These are phyloP conservation scores for Cephus runcator DNA, from an alignment of 2,888 invertebrate genomes.

Conservation along the genomic window DNA sequence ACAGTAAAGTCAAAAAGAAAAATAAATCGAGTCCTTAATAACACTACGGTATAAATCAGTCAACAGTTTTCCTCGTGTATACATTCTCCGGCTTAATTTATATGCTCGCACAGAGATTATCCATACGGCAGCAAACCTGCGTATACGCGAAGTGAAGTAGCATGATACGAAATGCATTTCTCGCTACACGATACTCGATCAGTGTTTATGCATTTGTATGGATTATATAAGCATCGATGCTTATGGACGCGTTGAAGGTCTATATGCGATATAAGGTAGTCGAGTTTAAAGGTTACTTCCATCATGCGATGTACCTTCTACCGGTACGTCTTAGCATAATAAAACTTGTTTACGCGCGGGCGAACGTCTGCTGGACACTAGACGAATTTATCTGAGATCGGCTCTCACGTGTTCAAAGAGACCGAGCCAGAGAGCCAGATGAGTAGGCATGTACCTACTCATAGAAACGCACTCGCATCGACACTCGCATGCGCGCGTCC, in stretches of 20 bases:
- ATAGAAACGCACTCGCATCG: not conserved
- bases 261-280: not conserved
- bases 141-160: not conserved
- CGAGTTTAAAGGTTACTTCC: not conserved
- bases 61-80: not conserved
- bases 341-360: not conserved
- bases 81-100: not conserved
- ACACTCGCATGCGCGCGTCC: not conserved
- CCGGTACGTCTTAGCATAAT: not conserved
- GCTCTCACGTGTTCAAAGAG: slow-evolving; percentile 5
- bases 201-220: not conserved
- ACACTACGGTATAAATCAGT: not conserved
- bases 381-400: not conserved
- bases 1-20: not conserved
- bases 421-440: not conserved
- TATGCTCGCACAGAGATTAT: not conserved
- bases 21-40: not conserved
- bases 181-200: not conserved
- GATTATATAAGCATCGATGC: not conserved
- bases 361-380: not conserved
- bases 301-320: not conserved
- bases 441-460: not conserved
- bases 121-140: not conserved
- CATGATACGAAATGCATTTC: not conserved
- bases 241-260: not conserved